These are phyloP conservation scores for Trachops cirrhosus DNA, from an alignment of 2,797 vertebrate genomes.

Conservation along the genomic window DNA sequence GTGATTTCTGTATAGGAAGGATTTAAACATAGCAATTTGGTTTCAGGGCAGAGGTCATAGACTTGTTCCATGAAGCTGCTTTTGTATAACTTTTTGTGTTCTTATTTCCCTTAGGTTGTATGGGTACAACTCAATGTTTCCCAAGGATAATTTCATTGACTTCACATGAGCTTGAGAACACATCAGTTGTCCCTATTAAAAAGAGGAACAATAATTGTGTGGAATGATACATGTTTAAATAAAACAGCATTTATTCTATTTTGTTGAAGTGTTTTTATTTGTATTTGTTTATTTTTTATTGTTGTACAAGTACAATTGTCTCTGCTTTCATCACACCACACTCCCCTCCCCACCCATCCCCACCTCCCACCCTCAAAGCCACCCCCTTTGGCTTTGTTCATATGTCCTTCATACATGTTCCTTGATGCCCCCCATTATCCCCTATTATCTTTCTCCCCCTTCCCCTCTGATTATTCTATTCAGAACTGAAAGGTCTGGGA, in stretches of 20 bases:
- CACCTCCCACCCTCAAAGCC: too few relatives aligned
- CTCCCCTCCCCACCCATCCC: too few relatives aligned
- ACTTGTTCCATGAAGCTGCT: accelerated
- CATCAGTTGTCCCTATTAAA: not conserved
- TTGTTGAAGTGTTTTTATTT: not conserved
- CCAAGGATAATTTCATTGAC: not conserved
- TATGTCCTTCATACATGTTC: too few relatives aligned
- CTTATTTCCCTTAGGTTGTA: not conserved
- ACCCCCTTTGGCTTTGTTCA: too few relatives aligned
- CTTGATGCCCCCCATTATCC: too few relatives aligned
- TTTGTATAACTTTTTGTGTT: too few relatives aligned
- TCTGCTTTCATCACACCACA: too few relatives aligned
- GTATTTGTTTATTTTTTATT: too few relatives aligned
- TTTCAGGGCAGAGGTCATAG: not conserved
- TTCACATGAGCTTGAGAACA: not conserved
- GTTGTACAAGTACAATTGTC: too few relatives aligned
- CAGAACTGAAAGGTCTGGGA: not conserved
- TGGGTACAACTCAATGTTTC: not conserved
- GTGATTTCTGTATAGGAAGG: not conserved
- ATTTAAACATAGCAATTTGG: too few relatives aligned
- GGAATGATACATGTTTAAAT: not conserved
- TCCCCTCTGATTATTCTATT: not conserved
- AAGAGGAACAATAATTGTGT: not conserved
- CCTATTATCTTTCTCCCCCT: too few relatives aligned
- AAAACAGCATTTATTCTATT: not conserved